Conservation (phyloP, 1,140 invertebrate species). For the Bombus waltoni region DNA sequence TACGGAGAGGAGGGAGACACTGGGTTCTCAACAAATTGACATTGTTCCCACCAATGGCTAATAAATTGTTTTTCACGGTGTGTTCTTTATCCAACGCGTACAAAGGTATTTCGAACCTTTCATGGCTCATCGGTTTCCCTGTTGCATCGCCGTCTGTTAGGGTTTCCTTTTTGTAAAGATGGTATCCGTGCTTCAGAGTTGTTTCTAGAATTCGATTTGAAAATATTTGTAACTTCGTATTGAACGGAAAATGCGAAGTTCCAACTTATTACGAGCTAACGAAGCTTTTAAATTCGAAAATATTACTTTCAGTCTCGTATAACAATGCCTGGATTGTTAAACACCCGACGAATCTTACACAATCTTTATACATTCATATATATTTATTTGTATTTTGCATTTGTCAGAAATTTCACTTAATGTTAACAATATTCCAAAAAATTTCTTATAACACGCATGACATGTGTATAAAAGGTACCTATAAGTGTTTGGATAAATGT, state of each 20-base stretch:
- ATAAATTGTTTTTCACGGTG: slow-evolving; percentile 68
- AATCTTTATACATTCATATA: too few relatives aligned
- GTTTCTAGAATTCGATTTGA: too few relatives aligned
- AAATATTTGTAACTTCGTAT: background rate
- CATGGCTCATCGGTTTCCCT: slow-evolving; percentile 32
- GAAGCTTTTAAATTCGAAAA: background rate
- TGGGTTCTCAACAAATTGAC: slow-evolving; percentile 67
- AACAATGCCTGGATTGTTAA: background rate
- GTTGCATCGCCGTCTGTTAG: background rate
- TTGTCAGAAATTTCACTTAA: background rate
- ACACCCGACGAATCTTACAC: too few relatives aligned
- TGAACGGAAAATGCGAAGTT: too few relatives aligned
- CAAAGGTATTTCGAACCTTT: slow-evolving; percentile 30
- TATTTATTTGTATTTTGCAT: too few relatives aligned
- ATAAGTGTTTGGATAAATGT: too few relatives aligned
- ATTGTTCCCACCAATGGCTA: slow-evolving; percentile 69
- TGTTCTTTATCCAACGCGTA: slow-evolving; percentile 21
- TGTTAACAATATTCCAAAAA: background rate
- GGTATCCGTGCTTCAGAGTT: background rate
- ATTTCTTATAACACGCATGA: background rate
- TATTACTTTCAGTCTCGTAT: background rate
- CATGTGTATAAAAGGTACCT: background rate
- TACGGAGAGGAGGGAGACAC: slow-evolving; percentile 41
- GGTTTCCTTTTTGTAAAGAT: background rate
- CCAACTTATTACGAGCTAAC: too few relatives aligned